Conservation (phyloP, 2,888 invertebrate species). For the Pristionchus japonicus region DNA sequence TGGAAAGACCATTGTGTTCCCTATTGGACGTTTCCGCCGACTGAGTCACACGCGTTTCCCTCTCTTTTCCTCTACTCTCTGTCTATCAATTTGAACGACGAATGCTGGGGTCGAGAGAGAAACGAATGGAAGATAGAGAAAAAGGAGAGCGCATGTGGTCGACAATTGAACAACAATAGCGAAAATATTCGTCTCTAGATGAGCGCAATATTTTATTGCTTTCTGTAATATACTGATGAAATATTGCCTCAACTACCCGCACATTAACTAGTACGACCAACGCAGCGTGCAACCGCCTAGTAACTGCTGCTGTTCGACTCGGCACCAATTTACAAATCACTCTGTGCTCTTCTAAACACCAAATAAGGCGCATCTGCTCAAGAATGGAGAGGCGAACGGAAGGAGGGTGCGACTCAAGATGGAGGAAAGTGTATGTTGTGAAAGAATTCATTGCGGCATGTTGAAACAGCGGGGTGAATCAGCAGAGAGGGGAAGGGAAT, state of each 20-base stretch:
- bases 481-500: background rate
- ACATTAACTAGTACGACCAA: too few species aligned
- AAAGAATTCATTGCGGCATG: slow-evolving; percentile 23
- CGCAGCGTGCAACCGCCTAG: too few species aligned
- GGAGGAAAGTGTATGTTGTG: background rate
- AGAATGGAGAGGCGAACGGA: background rate
- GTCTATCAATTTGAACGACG: slow-evolving; percentile 36
- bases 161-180: background rate
- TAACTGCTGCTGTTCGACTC: too few species aligned
- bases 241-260: too few species aligned
- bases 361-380: too few species aligned
- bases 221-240: too few species aligned
- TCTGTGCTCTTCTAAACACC: too few species aligned
- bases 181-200: too few species aligned
- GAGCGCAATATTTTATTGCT: too few species aligned
- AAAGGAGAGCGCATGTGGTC: background rate
- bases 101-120: slow-evolving; percentile 10
- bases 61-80: background rate
- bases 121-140: background rate
- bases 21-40: background rate
- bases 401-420: background rate
- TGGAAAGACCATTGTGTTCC: too few species aligned
- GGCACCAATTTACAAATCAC: too few species aligned
- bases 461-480: background rate
- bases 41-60: background rate